Conservation (phyloP, 2,888 invertebrate species). For the Uloborus plumipes region DNA sequence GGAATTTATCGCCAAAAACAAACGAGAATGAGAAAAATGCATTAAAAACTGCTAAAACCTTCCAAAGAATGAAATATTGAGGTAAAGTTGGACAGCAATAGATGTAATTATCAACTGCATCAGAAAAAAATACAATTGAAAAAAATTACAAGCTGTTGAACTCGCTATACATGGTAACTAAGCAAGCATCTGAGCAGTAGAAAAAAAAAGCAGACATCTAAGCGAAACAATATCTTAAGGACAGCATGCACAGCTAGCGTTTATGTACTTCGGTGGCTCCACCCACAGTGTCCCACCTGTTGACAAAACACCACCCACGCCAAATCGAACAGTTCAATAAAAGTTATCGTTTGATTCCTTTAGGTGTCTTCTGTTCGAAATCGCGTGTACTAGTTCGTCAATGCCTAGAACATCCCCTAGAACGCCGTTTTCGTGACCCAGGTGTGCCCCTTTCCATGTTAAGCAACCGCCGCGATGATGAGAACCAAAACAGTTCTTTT, state of each 20-base stretch:
- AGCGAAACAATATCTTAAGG: constrained; percentile 35
- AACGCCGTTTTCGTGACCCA: constrained; percentile 15
- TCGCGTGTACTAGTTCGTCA: not conserved
- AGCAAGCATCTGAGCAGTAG: not conserved
- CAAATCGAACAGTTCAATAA: not conserved
- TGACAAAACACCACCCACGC: constrained; percentile 58
- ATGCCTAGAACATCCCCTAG: not conserved
- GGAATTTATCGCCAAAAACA: too few relatives aligned
- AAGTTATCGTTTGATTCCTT: not conserved
- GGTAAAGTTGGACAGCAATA: too few relatives aligned
- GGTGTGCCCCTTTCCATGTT: constrained; percentile 5
- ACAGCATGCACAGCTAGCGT: constrained; percentile 52
- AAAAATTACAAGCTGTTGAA: constrained; percentile 12
- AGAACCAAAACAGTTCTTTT: too few relatives aligned
- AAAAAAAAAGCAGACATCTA: constrained; percentile 16
- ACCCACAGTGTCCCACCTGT: constrained; percentile 48
- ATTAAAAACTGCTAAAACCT: too few relatives aligned
- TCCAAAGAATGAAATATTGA: too few relatives aligned
- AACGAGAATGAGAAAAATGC: too few relatives aligned
- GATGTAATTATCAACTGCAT: not conserved
- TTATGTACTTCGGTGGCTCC: constrained; percentile 51
- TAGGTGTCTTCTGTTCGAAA: constrained; percentile 2
- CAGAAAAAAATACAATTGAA: not conserved
- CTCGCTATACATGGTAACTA: constrained; percentile 45
- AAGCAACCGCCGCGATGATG: too few relatives aligned